phyloP scores from a whole-genome alignment of 1,140 invertebrate genomes.

The Asobara japonica region DNA sequence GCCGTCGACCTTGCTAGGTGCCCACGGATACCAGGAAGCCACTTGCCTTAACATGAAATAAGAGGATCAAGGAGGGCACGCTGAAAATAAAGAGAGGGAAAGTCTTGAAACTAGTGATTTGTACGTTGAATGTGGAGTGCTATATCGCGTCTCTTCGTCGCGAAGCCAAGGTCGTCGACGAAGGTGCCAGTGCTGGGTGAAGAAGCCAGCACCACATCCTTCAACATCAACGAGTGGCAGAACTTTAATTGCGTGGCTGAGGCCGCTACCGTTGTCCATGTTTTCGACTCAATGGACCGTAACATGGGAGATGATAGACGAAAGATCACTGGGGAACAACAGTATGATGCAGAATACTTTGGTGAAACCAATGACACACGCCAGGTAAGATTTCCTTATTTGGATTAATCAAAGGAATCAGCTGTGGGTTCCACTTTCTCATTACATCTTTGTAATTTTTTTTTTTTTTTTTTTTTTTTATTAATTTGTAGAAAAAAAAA shows the following conservation, averaged over 20 bases:
- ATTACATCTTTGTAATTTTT: too few relatives aligned
- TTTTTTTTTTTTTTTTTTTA: too few relatives aligned
- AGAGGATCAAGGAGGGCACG: background rate
- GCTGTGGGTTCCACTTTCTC: too few relatives aligned
- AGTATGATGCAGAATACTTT: slow-evolving; percentile 52
- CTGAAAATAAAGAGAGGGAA: background rate
- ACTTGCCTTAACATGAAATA: background rate
- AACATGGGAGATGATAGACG: slow-evolving; percentile 62
- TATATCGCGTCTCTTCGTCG: slow-evolving; percentile 60
- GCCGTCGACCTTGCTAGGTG: background rate
- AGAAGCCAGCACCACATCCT: slow-evolving; percentile 28
- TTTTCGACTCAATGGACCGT: slow-evolving; percentile 65
- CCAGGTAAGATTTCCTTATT: slow-evolving; percentile 46
- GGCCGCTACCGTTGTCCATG: slow-evolving; percentile 62
- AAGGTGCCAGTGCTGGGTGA: slow-evolving; percentile 51
- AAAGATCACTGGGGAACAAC: slow-evolving; percentile 44
- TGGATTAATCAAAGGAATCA: too few relatives aligned
- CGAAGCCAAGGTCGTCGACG: slow-evolving; percentile 45
- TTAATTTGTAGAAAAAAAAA: too few relatives aligned
- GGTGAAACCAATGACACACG: slow-evolving; percentile 58
- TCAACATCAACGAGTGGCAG: slow-evolving; percentile 9
- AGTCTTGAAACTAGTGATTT: background rate
- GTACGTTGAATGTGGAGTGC: slow-evolving; percentile 63
- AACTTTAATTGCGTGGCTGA: slow-evolving; percentile 48
- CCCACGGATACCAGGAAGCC: background rate